Base-by-base conservation (phyloP, 2,113 vertebrate species). In the Phalacrocorax pelagicus region DNA sequence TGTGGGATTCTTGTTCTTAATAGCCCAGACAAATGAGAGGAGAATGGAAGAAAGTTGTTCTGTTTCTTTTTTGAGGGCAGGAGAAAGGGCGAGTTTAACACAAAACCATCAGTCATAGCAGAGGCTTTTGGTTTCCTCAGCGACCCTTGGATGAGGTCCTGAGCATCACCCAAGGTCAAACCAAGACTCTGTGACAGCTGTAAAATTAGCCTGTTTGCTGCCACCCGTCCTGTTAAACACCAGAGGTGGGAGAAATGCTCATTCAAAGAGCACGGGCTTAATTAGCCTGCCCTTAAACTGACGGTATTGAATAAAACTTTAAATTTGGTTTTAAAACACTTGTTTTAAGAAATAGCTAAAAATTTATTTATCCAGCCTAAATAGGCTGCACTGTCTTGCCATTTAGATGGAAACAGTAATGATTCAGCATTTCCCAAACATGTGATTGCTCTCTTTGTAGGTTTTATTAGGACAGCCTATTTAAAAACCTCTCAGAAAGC, bases 361-460 rank as follows among this genome's bases (percentile, higher is more conserved):
- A 46, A 73, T 14, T 47, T 79, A 15, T 93, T 85, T 90, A 30
- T 86, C 47, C 62, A 44, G 51, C 46, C 73, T 14, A 24, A 11
- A 11, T 7, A 66, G 72, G 21, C 67, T 80, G 61, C 15, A 5
- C 65, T 66, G 40, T 88, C 52, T 38, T 61, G 70, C 77, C 16
- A 4, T 15, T 67, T 20, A 38, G 95, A 65, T 47, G 85, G 46
- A 38, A 59, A 78, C 69, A 81, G 87, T 30, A 78, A 11, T 78
- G 70, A 91, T 63, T 92, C 96, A 93, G 90, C 94, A 36, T 52
- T 95, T 90, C 80, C 79, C 91, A 75, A 81, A 42, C 65, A 23
- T 0, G 4, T 13, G 9, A 29, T 69, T 75, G 55, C 74, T 88
- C 65, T 81, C 65, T 73, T 58, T 2, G 1, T 15, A 29, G 74